A percentile compares a stretch with the other conserved stretches of the same genome.
Conservation (phyloP, 2,113 vertebrate genomes). For the Lates calcarifer region DNA sequence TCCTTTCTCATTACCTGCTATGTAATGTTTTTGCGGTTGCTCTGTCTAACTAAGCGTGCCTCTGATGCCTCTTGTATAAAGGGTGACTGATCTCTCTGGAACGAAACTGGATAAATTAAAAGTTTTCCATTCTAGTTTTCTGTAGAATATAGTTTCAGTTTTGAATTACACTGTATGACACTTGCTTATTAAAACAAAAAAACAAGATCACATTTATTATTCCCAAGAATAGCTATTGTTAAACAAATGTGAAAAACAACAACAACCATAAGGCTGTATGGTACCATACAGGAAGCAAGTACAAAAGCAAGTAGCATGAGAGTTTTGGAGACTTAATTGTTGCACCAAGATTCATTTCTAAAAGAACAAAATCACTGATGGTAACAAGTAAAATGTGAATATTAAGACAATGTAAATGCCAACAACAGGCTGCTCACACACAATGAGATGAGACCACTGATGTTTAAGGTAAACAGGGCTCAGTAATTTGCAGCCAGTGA, state of each 20-base stretch:
- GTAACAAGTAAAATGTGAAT: background rate
- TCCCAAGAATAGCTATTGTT: background rate
- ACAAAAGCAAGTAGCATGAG: conserved; percentile 13
- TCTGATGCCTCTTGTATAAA: background rate
- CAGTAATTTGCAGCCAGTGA: conserved; percentile 40
- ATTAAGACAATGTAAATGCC: conserved; percentile 3
- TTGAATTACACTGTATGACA: background rate
- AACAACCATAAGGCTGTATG: background rate
- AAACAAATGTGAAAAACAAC: background rate
- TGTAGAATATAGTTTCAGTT: background rate
- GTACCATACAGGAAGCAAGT: background rate
- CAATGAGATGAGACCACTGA: background rate
- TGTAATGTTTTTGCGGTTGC: conserved; percentile 20
- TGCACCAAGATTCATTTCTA: background rate
- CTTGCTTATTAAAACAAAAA: background rate
- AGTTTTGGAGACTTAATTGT: background rate
- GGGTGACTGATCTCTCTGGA: background rate
- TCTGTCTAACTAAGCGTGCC: background rate
- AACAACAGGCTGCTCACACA: conserved; percentile 21
- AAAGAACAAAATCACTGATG: background rate
- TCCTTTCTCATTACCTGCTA: conserved; percentile 1
- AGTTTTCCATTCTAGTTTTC: background rate
- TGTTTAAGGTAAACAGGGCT: conserved; percentile 10
- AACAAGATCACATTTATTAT: background rate
- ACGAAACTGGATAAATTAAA: background rate